These are phyloP conservation scores for Brachionus paranguensis DNA, from an alignment of 1,140 invertebrate species.

Conservation along the genomic window DNA sequence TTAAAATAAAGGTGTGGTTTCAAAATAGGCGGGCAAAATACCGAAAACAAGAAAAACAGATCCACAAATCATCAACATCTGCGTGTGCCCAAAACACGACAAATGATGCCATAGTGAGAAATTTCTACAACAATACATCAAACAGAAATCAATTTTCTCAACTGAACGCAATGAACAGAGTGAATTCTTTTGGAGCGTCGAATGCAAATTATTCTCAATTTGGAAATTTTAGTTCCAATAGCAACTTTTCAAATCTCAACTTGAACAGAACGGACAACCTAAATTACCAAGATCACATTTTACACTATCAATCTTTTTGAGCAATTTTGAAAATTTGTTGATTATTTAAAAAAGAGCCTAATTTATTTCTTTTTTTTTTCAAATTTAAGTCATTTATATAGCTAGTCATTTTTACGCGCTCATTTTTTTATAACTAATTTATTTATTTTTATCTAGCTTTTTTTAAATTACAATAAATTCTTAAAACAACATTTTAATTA, in stretches of 20 bases:
- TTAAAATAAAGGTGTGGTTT: conserved; percentile 43
- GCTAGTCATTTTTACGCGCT: neutral
- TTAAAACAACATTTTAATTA: neutral
- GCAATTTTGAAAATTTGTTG: neutral
- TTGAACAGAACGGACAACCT: neutral
- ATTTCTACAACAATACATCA: conserved; percentile 12
- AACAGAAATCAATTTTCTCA: neutral
- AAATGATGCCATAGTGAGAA: neutral
- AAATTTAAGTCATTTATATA: neutral
- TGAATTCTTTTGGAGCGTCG: neutral
- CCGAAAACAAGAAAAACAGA: conserved; percentile 44
- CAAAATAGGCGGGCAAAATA: conserved; percentile 44
- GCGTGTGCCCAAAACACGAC: neutral
- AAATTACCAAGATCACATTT: conserved; percentile 7
- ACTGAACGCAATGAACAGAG: neutral
- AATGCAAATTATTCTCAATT: neutral
- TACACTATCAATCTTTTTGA: conserved; percentile 19
- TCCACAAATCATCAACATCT: conserved; percentile 41
- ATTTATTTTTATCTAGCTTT: neutral
- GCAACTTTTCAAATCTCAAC: neutral
- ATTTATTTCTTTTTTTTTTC: neutral
- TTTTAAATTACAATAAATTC: neutral
- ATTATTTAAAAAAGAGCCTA: conserved; percentile 16
- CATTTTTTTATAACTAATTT: neutral
- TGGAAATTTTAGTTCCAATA: neutral